Evolutionary conservation across 1,140 invertebrate species (phyloP), one percentile per base, ranked within the genome.

Genomic region (Pseudomyrmex sp.): DNA sequence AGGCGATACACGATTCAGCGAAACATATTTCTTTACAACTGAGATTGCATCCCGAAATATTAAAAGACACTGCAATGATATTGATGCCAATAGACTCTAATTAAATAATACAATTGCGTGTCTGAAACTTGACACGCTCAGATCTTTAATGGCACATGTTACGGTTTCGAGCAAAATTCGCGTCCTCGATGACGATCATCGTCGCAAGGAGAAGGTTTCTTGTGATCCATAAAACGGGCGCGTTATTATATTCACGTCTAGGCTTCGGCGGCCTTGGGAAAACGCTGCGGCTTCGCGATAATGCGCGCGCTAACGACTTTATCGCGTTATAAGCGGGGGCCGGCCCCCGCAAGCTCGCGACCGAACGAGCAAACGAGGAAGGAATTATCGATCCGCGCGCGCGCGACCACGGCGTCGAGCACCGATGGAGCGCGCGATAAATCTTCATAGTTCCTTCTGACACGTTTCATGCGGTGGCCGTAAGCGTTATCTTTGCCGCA

Each of bases 391-490:
- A 89, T 89, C 88, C 69, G 20, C 58, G 46, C 35, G 65, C 56
- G 52, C 56, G 75, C 74, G 54, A 66, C 52, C 48, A 48, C 52
- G 66, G 63, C 26, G 54, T 62, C 54, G 70, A 73, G 86, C 75
- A 70, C 52, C 87, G 88, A 89, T 89, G 52, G 85, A 75, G 88
- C 44, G 58, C 80, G 48, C 89, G 89, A 90, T 90, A 88, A 88
- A 88, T 87, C 89, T 90, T 89, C 88, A 77, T 82, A 87, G 87
- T 89, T 89, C 87, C 84, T 86, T 90, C 86, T 86, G 88, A 90
- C 90, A 84, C 85, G 88, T 85, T 89, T 89, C 87, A 89, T 76
- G 84, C 85, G 83, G 85, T 88, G 87, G 85, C 87, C 87, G 87
- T 80, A 73, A 74, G 83, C 87, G 86, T 89, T 89, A 89, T 89